Conservation (phyloP, 1,140 invertebrate genomes). For the Drosophila nigromelanica region DNA sequence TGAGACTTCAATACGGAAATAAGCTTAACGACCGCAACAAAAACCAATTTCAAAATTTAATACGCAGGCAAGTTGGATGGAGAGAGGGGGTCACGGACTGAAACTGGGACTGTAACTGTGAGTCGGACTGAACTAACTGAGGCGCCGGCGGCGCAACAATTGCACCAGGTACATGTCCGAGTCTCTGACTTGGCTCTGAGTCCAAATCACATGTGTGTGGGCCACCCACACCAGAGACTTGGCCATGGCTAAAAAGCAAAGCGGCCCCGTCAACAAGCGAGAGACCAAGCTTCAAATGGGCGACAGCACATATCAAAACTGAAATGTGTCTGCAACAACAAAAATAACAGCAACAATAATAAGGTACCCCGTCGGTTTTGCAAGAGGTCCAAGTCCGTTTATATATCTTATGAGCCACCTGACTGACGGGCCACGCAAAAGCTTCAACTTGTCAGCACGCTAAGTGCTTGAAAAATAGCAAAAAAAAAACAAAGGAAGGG, state of each 20-base stretch:
- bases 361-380: conserved; percentile 43
- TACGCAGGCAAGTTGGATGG: conserved; percentile 37
- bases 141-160: conserved; percentile 72
- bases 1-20: conserved; percentile 78
- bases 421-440: conserved; percentile 65
- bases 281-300: conserved; percentile 56
- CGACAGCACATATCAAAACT: conserved; percentile 72
- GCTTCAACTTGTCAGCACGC: conserved; percentile 77
- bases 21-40: conserved; percentile 70
- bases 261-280: conserved; percentile 53
- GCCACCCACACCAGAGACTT: conserved; percentile 68
- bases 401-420: conserved; percentile 52
- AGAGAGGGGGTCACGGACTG: conserved; percentile 7
- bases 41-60: conserved; percentile 77
- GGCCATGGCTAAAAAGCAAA: conserved; percentile 43
- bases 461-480: conserved; percentile 68
- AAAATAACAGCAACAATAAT: conserved; percentile 33
- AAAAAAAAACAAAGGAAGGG: conserved; percentile 16
- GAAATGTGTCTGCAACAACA: conserved; percentile 61
- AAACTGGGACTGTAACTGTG: conserved; percentile 20
- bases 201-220: conserved; percentile 43
- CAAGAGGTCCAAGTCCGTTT: conserved; percentile 56
- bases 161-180: conserved; percentile 55
- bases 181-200: conserved; percentile 19
- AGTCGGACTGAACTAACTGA: conserved; percentile 34